These are phyloP conservation scores for Enoplolaimus lenunculus DNA, from an alignment of 2,888 invertebrate species.

Conservation along the genomic window DNA sequence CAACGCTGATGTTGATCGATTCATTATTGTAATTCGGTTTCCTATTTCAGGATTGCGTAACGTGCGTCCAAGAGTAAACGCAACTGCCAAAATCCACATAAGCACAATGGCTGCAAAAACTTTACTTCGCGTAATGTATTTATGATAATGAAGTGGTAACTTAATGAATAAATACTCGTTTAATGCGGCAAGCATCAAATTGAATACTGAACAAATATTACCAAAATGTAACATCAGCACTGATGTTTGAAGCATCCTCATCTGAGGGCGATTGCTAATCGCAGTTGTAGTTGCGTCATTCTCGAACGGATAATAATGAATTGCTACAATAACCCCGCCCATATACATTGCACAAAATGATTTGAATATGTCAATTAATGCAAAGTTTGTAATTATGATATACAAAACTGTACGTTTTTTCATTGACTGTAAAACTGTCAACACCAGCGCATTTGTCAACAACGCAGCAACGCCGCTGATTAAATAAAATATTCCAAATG, in stretches of 20 bases:
- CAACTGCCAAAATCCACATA: slow-evolving; percentile 20
- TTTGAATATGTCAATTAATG: slow-evolving; percentile 22
- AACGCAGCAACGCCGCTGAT: slow-evolving; percentile 12
- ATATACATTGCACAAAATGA: slow-evolving; percentile 24
- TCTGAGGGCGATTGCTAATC: background rate
- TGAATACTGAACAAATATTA: slow-evolving; percentile 24
- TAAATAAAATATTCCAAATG: slow-evolving; percentile 10
- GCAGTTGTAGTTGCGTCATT: background rate
- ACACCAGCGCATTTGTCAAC: background rate
- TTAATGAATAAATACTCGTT: slow-evolving; percentile 23
- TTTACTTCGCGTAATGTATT: slow-evolving; percentile 4
- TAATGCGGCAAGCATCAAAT: slow-evolving; percentile 22
- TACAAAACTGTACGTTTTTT: slow-evolving; percentile 19
- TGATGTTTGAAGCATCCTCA: slow-evolving; percentile 22
- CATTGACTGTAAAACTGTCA: background rate
- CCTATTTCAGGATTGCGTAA: background rate
- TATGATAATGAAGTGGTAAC: slow-evolving; percentile 19
- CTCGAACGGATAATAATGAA: background rate
- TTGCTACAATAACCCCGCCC: slow-evolving; percentile 12
- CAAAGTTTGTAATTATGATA: slow-evolving; percentile 23
- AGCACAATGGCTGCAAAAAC: slow-evolving; percentile 14
- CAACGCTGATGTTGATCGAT: background rate
- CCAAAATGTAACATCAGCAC: slow-evolving; percentile 22
- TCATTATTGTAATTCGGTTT: background rate
- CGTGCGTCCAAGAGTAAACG: slow-evolving; percentile 8